Evolutionary conservation across 2,888 invertebrate species (phyloP).

Genomic region (Synanthedon vespiformis): DNA sequence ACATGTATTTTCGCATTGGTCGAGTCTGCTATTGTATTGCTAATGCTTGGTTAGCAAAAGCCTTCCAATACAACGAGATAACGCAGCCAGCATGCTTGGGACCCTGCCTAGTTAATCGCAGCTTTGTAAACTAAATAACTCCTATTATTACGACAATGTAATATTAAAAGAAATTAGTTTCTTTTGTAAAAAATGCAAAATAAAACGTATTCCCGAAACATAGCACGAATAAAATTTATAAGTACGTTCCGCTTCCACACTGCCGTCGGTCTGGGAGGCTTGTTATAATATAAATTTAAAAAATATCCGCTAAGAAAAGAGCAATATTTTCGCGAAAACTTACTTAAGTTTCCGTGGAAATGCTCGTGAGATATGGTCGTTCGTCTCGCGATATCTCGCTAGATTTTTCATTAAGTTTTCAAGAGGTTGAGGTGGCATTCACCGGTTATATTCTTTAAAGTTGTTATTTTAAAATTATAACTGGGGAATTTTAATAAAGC

Average conservation of each 20-base stretch:
- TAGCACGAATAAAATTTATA: neutral
- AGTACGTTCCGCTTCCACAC: neutral
- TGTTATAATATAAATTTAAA: neutral
- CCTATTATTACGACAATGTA: no score
- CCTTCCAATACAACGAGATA: no score
- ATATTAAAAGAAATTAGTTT: no score
- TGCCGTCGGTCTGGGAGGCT: no score
- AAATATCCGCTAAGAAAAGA: constrained; percentile 3
- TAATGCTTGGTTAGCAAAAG: no score
- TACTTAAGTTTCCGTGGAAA: constrained; percentile 8
- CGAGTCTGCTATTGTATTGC: no score
- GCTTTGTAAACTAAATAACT: no score
- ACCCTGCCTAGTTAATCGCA: no score
- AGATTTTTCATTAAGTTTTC: constrained; percentile 16
- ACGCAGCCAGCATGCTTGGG: no score
- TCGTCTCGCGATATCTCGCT: constrained; percentile 10
- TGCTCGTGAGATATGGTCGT: constrained; percentile 13
- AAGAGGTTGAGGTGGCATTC: constrained; percentile 6
- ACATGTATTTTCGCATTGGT: no score
- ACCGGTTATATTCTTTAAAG: neutral
- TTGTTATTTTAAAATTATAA: neutral
- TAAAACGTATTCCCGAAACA: neutral
- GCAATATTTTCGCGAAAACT: constrained; percentile 11
- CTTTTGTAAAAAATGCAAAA: no score
- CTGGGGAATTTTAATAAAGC: neutral